A percentile compares a stretch with the other conserved stretches of the same genome.
These are phyloP conservation scores for Dromaius novaehollandiae DNA, from an alignment of 2,113 vertebrate genomes.

Conservation along the genomic window DNA sequence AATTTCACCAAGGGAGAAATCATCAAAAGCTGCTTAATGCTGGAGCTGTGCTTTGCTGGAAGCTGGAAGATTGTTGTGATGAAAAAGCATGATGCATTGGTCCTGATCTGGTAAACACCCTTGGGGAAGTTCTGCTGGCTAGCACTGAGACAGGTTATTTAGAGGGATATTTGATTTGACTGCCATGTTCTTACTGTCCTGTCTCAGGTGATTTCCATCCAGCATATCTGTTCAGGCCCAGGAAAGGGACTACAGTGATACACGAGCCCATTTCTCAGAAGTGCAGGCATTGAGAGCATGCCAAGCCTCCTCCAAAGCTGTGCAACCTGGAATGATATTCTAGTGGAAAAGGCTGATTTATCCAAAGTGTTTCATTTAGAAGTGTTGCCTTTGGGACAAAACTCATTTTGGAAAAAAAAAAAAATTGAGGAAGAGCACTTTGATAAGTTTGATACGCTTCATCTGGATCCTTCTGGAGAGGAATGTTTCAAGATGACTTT, in stretches of 20 bases:
- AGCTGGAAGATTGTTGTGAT: neutral
- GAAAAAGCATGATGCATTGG: neutral
- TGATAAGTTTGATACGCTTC: slow-evolving; percentile 25
- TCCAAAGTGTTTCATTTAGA: neutral
- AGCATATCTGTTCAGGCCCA: neutral
- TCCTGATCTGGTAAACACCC: neutral
- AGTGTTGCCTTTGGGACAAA: neutral
- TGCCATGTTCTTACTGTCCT: fast-evolving
- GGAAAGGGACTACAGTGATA: neutral
- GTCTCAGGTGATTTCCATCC: neutral
- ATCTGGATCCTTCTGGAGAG: neutral
- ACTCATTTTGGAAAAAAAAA: neutral
- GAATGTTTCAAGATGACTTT: neutral
- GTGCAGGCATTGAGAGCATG: fast-evolving
- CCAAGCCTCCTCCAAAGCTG: neutral
- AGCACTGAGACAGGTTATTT: neutral
- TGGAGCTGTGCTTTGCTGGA: neutral
- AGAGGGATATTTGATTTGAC: neutral
- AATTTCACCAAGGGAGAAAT: neutral
- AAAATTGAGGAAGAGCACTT: neutral
- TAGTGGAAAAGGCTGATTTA: neutral
- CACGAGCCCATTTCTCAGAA: neutral
- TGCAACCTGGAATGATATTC: neutral
- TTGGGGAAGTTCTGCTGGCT: neutral
- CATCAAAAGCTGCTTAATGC: neutral